Conservation (phyloP, 2,113 vertebrate genomes). For the Dolichallabes microphthalmus region DNA sequence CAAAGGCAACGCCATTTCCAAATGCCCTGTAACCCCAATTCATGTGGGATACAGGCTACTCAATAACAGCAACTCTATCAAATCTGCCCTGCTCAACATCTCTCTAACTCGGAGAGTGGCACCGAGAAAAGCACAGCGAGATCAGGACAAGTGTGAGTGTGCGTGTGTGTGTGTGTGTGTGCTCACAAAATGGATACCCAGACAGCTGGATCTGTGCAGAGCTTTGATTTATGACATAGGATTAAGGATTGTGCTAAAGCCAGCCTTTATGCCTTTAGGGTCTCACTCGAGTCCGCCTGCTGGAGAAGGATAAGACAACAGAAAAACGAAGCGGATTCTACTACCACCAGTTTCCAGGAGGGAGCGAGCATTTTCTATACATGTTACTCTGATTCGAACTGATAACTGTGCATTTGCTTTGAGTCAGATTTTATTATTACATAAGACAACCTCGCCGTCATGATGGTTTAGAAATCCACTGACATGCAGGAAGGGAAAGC, state of each 20-base stretch:
- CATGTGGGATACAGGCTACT: slow-evolving; percentile 3
- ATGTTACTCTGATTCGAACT: neutral
- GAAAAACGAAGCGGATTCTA: neutral
- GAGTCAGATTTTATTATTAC: neutral
- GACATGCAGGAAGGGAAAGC: neutral
- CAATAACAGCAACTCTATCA: slow-evolving; percentile 1
- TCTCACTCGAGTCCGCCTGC: slow-evolving; percentile 26
- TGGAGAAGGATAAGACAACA: slow-evolving; percentile 34
- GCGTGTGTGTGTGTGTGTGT: slow-evolving; percentile 47
- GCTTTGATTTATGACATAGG: slow-evolving; percentile 42
- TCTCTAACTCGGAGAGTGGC: neutral
- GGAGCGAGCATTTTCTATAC: neutral
- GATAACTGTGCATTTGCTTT: neutral
- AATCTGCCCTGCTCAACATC: slow-evolving; percentile 2
- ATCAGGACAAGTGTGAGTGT: neutral
- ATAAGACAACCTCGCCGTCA: neutral
- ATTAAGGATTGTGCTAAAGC: slow-evolving; percentile 31
- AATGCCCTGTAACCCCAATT: slow-evolving; percentile 6
- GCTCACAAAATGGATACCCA: slow-evolving; percentile 46
- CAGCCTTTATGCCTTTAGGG: slow-evolving; percentile 35
- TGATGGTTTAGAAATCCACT: neutral
- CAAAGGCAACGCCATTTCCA: neutral
- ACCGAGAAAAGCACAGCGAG: neutral
- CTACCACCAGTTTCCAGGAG: neutral
- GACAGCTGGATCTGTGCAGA: slow-evolving; percentile 32